Conservation (phyloP, 2,113 vertebrate genomes). For the Malurus alboscapulatus region DNA sequence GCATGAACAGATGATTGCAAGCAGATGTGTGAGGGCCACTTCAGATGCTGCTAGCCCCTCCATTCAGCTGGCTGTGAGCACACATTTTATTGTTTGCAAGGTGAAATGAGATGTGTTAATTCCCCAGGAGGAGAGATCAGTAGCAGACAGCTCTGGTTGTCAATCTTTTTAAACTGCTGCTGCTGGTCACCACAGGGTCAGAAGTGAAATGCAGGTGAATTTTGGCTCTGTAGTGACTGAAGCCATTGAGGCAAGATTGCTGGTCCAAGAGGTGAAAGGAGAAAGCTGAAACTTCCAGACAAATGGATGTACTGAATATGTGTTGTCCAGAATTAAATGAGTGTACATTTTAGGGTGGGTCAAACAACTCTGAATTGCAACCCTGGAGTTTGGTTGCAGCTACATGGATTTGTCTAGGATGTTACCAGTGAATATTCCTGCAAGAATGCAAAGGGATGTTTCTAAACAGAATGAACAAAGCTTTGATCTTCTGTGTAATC, state of each 20-base stretch:
- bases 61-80: not conserved
- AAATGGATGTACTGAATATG: not conserved
- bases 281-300: not conserved
- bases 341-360: not conserved
- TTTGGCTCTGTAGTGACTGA: not conserved
- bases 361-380: not conserved
- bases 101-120: not conserved
- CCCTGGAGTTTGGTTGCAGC: not conserved
- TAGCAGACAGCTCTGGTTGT: not conserved
- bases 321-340: not conserved
- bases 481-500: not conserved
- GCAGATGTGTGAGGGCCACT: constrained; percentile 8
- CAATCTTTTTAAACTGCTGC: not conserved
- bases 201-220: not conserved
- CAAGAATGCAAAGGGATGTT: not conserved
- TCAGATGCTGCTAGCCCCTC: not conserved
- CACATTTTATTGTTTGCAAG: not conserved
- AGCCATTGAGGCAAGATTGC: not conserved
- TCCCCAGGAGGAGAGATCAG: not conserved
- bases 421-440: not conserved
- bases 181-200: not conserved
- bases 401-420: not conserved
- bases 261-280: not conserved
- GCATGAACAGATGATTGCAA: not conserved
- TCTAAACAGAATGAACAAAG: not conserved